These are phyloP conservation scores for Beroe ovata DNA, from an alignment of 37 sponge, comb jelly and placozoan genomes.

Conservation along the genomic window DNA sequence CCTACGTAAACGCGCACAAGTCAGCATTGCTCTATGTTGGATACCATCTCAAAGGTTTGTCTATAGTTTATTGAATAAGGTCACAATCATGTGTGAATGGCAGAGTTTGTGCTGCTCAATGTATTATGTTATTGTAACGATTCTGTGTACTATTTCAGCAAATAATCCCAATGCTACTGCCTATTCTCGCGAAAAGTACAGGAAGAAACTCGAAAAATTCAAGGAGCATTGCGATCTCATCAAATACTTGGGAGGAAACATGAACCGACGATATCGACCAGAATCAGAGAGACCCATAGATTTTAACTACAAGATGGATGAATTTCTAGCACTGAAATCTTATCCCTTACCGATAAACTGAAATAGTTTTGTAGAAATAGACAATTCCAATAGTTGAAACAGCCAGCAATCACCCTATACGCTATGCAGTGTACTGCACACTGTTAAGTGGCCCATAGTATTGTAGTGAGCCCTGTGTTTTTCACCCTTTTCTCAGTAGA, in stretches of 20 bases:
- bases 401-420: too few relatives aligned
- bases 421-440: too few relatives aligned
- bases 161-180: slow-evolving; percentile 78
- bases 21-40: slow-evolving; percentile 87
- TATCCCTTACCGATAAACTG: slow-evolving; percentile 26
- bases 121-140: too few relatives aligned
- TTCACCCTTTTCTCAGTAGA: too few relatives aligned
- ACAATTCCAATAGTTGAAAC: too few relatives aligned
- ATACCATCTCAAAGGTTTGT: slow-evolving; percentile 88
- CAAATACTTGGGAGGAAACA: slow-evolving; percentile 73
- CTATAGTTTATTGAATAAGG: not conserved
- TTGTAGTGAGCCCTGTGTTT: too few relatives aligned
- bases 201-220: slow-evolving; percentile 77
- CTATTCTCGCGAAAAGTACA: slow-evolving; percentile 84
- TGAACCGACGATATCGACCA: slow-evolving; percentile 69
- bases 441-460: too few relatives aligned
- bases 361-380: too few relatives aligned
- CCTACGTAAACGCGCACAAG: slow-evolving; percentile 76
- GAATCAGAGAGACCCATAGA: slow-evolving; percentile 70
- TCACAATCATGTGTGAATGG: too few relatives aligned
- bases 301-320: slow-evolving; percentile 71
- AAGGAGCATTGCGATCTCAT: slow-evolving; percentile 85
- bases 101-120: too few relatives aligned
- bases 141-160: slow-evolving; percentile 70
- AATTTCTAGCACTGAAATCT: slow-evolving; percentile 70